These are phyloP conservation scores for Chrysopilus asiliformis DNA, from an alignment of 2,888 invertebrate species.

Conservation along the genomic window DNA sequence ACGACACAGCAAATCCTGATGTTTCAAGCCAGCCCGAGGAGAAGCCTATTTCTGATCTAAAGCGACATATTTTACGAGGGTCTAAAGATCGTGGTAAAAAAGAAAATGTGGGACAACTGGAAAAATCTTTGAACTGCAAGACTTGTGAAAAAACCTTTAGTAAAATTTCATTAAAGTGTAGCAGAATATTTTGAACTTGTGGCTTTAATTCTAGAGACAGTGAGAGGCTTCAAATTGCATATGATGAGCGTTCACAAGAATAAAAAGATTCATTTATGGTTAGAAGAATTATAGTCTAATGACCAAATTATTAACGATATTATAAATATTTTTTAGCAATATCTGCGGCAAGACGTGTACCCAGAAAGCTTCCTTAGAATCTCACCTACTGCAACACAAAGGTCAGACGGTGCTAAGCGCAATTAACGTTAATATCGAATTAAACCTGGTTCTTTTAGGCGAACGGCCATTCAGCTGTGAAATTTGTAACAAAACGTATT, in stretches of 20 bases:
- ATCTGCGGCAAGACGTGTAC: slow-evolving; percentile 13
- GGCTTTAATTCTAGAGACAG: neutral
- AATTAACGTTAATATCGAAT: neutral
- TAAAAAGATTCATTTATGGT: too few species aligned
- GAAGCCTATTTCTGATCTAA: too few species aligned
- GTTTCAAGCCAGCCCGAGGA: too few species aligned
- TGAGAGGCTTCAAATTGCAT: slow-evolving; percentile 9
- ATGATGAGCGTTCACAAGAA: slow-evolving; percentile 15
- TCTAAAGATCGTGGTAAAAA: too few species aligned
- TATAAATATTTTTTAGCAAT: slow-evolving; percentile 12
- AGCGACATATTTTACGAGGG: too few species aligned
- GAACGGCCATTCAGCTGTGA: slow-evolving; percentile 15
- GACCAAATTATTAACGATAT: too few species aligned
- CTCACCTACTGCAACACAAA: slow-evolving; percentile 11
- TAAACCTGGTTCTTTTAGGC: slow-evolving; percentile 4
- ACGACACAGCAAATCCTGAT: too few species aligned
- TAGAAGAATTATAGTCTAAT: too few species aligned
- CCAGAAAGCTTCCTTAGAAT: slow-evolving; percentile 6
- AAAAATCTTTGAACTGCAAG: neutral
- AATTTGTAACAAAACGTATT: slow-evolving; percentile 22
- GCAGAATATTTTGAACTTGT: too few species aligned
- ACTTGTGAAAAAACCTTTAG: neutral
- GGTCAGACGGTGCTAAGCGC: too few species aligned
- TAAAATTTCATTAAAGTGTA: slow-evolving; percentile 2
- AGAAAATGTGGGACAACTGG: too few species aligned